phyloP scores from a whole-genome alignment of 2,797 vertebrate genomes.

The Dryobates pubescens region DNA sequence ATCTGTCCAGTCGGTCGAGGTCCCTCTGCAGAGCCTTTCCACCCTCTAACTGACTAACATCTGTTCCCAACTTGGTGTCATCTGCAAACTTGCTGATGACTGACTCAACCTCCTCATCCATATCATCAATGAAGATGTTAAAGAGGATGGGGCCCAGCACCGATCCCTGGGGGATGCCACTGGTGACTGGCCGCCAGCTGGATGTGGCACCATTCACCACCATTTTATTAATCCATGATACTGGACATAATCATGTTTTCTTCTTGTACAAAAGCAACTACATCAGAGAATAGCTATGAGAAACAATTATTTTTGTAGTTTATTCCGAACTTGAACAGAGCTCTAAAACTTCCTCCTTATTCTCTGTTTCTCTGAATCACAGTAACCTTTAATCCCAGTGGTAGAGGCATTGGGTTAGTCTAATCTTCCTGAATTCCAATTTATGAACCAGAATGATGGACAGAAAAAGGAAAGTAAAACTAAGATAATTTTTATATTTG shows the following conservation, averaged over 20 bases:
- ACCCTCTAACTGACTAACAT: no score
- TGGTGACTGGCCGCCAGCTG: no score
- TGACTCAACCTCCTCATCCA: no score
- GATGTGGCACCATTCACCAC: no score
- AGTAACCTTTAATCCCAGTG: background rate
- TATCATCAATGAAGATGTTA: no score
- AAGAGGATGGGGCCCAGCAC: no score
- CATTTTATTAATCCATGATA: background rate
- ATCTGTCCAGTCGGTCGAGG: no score
- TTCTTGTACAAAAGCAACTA: background rate
- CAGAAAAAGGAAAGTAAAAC: background rate
- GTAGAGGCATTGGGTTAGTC: background rate
- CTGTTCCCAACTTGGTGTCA: no score
- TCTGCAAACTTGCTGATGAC: no score
- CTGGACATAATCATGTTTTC: background rate
- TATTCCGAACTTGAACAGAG: background rate
- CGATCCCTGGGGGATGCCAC: no score
- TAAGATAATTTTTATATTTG: slow-evolving; percentile 20
- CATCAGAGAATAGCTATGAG: background rate
- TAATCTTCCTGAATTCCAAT: background rate
- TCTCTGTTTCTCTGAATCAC: background rate
- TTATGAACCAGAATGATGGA: background rate
- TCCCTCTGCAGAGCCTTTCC: no score
- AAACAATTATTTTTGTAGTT: background rate
- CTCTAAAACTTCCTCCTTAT: background rate